Percentiles rank a stretch among this genome's conserved stretches.
These are phyloP conservation scores for Eristalis tenax DNA, from an alignment of 2,888 invertebrate genomes.

Conservation along the genomic window DNA sequence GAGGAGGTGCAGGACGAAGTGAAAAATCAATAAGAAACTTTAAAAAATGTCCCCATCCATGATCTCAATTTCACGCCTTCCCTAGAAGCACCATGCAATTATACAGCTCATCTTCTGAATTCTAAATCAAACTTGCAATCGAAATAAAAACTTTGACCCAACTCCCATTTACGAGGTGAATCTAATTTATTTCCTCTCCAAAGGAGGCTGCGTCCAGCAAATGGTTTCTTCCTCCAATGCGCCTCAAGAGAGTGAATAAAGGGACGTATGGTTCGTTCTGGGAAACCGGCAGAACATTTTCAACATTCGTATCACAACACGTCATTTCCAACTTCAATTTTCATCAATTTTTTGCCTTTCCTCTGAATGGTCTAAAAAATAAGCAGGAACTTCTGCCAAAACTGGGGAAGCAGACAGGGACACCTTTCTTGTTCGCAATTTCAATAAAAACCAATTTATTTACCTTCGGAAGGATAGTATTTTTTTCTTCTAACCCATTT, in stretches of 20 bases:
- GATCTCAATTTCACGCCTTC: too few relatives aligned
- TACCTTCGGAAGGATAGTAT: background rate
- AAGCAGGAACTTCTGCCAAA: background rate
- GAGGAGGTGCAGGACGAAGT: too few relatives aligned
- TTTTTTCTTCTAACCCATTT: background rate
- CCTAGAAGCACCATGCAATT: background rate
- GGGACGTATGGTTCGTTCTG: background rate
- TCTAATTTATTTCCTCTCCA: conserved; percentile 46
- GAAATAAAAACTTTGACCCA: conserved; percentile 6
- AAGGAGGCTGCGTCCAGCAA: background rate
- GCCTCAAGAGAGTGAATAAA: conserved; percentile 28
- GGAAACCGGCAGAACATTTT: conserved; percentile 48
- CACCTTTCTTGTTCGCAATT: conserved; percentile 19
- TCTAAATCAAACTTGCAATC: conserved; percentile 28
- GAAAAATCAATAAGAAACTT: too few relatives aligned
- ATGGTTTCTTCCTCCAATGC: background rate
- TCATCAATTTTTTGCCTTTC: background rate
- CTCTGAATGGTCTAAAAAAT: background rate
- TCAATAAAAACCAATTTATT: conserved; percentile 11
- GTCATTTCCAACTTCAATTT: conserved; percentile 34
- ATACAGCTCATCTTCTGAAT: conserved; percentile 25
- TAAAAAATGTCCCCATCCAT: too few relatives aligned
- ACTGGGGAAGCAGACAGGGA: background rate
- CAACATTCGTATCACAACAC: conserved; percentile 45
- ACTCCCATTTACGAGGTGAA: conserved; percentile 39